Conservation (phyloP, 2,113 vertebrate species). For the Callocephalon fimbriatum region DNA sequence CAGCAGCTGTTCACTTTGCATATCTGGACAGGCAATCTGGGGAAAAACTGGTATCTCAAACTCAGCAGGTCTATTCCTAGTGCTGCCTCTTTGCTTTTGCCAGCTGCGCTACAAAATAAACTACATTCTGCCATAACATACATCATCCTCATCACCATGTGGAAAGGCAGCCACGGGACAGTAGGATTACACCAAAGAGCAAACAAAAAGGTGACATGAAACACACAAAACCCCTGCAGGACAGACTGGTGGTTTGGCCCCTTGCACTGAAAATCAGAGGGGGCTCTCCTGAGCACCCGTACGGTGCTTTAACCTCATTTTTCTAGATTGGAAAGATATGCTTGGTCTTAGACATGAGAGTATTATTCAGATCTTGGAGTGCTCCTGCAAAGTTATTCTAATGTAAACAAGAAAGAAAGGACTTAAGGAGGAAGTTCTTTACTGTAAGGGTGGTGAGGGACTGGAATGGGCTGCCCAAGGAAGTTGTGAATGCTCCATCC, state of each 20-base stretch:
- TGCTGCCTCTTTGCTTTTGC: neutral
- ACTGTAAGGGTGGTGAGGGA: too few relatives aligned
- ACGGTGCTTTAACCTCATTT: neutral
- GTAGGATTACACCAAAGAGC: neutral
- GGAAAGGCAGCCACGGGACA: neutral
- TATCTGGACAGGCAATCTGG: neutral
- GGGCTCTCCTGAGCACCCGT: rapidly evolving
- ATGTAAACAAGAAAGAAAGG: neutral
- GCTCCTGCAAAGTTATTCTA: neutral
- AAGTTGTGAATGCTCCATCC: too few relatives aligned
- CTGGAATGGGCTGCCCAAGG: too few relatives aligned
- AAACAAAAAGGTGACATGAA: neutral
- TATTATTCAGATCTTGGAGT: neutral
- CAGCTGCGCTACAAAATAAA: neutral
- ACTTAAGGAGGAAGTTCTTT: neutral
- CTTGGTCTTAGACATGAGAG: neutral
- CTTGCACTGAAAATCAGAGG: neutral
- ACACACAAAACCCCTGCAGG: rapidly evolving
- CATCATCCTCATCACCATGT: neutral
- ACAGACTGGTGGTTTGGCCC: neutral
- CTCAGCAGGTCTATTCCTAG: neutral
- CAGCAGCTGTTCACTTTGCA: rapidly evolving
- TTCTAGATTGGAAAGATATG: neutral
- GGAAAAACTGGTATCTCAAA: neutral
- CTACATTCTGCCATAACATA: rapidly evolving